phyloP scores from a whole-genome alignment of 2,888 invertebrate species.

The Drosophila seclusa region DNA sequence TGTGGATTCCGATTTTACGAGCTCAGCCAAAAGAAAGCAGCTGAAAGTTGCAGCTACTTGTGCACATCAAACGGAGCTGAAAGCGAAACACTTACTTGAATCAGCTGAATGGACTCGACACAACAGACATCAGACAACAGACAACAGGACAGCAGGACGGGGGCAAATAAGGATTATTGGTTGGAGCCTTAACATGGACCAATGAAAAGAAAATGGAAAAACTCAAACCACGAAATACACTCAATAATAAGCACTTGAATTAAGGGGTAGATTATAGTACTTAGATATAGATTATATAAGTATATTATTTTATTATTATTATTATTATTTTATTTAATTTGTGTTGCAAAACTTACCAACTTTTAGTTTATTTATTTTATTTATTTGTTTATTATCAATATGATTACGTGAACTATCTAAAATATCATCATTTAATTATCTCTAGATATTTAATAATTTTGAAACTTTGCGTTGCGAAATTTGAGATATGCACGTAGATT shows the following conservation, averaged over 20 bases:
- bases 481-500: not conserved
- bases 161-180: not conserved
- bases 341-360: not conserved
- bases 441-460: not conserved
- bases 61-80: slow-evolving; percentile 73
- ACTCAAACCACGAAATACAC: not conserved
- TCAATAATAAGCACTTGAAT: slow-evolving; percentile 11
- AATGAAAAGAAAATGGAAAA: not conserved
- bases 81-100: slow-evolving; percentile 70
- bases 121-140: slow-evolving; percentile 4
- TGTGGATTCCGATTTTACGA: slow-evolving; percentile 57
- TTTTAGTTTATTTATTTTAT: not conserved
- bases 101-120: slow-evolving; percentile 47
- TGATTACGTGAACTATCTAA: not conserved
- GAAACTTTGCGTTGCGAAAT: not conserved
- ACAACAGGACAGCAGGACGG: not conserved
- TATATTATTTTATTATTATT: not conserved
- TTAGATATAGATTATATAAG: not conserved
- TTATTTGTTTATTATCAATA: not conserved
- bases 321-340: too few relatives aligned
- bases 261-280: not conserved
- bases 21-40: slow-evolving; percentile 46
- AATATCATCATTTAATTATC: not conserved
- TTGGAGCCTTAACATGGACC: not conserved
- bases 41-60: slow-evolving; percentile 55